Conservation (phyloP, 2,888 invertebrate genomes). For the Epistrophe grossulariae region DNA sequence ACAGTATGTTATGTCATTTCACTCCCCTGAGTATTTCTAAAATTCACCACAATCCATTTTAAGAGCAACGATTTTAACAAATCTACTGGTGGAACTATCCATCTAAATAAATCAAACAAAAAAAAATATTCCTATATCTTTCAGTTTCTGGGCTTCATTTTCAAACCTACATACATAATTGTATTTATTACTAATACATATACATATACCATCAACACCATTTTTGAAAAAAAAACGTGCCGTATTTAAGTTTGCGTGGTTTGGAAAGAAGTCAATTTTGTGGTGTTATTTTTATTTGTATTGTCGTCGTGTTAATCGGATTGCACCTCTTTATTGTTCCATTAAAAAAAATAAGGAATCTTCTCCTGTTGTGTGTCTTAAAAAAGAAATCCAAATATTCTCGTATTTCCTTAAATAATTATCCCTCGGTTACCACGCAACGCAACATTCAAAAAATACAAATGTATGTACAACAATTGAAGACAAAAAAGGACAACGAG, state of each 20-base stretch:
- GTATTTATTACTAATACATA: neutral
- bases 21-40: conserved; percentile 22
- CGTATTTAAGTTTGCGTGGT: conserved; percentile 37
- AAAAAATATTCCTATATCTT: neutral
- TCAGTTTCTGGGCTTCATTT: conserved; percentile 23
- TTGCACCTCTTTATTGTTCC: conserved; percentile 32
- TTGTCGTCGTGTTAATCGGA: neutral
- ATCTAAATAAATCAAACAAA: conserved; percentile 1
- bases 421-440: conserved; percentile 65
- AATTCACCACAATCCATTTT: conserved; percentile 45
- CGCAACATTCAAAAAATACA: conserved; percentile 45
- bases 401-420: conserved; percentile 44
- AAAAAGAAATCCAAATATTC: conserved; percentile 14
- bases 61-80: conserved; percentile 26
- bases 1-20: conserved; percentile 70
- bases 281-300: conserved; percentile 34
- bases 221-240: conserved; percentile 35
- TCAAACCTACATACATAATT: neutral
- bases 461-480: conserved; percentile 28
- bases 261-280: conserved; percentile 20
- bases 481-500: conserved; percentile 30
- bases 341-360: conserved; percentile 17
- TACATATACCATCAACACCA: conserved; percentile 38
- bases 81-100: neutral
- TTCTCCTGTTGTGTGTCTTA: conserved; percentile 31